Conservation (phyloP, 2,797 vertebrate genomes). For the Lophura swinhoii region DNA sequence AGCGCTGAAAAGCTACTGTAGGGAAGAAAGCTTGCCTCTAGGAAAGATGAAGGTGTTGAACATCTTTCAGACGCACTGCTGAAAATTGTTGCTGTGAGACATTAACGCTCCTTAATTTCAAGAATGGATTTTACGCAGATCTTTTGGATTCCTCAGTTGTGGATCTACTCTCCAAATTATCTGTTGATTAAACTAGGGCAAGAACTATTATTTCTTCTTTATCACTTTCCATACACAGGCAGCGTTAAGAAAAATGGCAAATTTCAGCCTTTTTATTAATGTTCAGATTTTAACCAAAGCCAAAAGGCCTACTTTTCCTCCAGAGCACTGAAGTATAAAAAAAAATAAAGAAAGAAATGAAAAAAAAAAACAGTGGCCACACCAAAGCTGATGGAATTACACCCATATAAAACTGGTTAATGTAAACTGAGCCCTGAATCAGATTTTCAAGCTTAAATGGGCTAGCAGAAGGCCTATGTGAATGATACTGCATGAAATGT, state of each 20-base stretch:
- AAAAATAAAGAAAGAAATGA: background rate
- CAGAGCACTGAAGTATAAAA: background rate
- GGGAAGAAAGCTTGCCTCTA: background rate
- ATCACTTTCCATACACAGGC: background rate
- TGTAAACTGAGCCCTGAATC: constrained; percentile 15
- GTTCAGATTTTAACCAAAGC: background rate
- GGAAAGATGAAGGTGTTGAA: background rate
- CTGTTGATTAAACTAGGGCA: background rate
- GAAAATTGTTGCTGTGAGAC: background rate
- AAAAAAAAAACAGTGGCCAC: background rate
- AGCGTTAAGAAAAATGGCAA: background rate
- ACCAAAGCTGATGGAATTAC: background rate
- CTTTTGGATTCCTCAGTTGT: background rate
- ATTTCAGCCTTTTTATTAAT: background rate
- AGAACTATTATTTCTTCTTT: background rate
- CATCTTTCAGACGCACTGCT: background rate
- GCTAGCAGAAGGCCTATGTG: background rate
- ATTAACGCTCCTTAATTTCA: background rate
- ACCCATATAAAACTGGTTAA: background rate
- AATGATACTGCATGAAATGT: background rate
- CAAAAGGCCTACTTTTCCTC: background rate
- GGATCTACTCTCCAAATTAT: background rate
- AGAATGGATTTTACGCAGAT: background rate
- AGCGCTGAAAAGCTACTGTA: background rate
- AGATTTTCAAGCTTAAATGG: constrained; percentile 22